Conservation (phyloP, 2,888 invertebrate genomes). For the Oscheius sp. region DNA sequence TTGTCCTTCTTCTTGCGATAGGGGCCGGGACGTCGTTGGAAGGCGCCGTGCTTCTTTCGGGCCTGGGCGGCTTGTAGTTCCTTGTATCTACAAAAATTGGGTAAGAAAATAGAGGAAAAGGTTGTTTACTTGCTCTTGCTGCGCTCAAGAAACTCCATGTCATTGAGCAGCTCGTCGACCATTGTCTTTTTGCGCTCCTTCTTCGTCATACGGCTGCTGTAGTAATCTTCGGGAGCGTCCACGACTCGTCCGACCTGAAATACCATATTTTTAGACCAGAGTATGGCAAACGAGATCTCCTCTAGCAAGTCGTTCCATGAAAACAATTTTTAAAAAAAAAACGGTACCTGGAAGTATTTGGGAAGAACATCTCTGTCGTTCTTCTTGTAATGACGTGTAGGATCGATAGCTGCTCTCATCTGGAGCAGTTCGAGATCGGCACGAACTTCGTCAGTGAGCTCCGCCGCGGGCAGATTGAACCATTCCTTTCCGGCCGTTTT, state of each 20-base stretch:
- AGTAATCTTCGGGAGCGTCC: constrained; percentile 89
- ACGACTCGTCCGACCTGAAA: constrained; percentile 78
- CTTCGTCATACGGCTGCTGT: constrained; percentile 84
- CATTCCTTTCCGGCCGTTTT: constrained; percentile 88
- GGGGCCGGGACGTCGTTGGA: constrained; percentile 35
- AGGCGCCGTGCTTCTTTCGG: constrained; percentile 50
- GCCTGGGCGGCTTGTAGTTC: constrained; percentile 43
- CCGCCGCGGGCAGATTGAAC: constrained; percentile 87
- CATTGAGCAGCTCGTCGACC: constrained; percentile 91
- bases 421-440: constrained; percentile 86
- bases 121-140: constrained; percentile 33
- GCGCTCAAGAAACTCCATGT: constrained; percentile 81
- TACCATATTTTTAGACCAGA: background rate
- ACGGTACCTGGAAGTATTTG: constrained; percentile 86
- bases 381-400: constrained; percentile 93
- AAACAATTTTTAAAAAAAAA: constrained; percentile 16
- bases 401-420: constrained; percentile 88
- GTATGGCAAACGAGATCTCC: too few relatives aligned
- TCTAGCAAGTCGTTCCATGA: background rate
- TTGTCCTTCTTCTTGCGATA: constrained; percentile 8
- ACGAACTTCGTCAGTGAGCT: constrained; percentile 85
- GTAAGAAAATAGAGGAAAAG: background rate
- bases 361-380: constrained; percentile 86
- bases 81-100: constrained; percentile 39
- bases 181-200: constrained; percentile 89